Percentiles rank a stretch among this genome's conserved stretches.
Conservation (phyloP, 2,888 invertebrate genomes). For the Nemurella pictetii region DNA sequence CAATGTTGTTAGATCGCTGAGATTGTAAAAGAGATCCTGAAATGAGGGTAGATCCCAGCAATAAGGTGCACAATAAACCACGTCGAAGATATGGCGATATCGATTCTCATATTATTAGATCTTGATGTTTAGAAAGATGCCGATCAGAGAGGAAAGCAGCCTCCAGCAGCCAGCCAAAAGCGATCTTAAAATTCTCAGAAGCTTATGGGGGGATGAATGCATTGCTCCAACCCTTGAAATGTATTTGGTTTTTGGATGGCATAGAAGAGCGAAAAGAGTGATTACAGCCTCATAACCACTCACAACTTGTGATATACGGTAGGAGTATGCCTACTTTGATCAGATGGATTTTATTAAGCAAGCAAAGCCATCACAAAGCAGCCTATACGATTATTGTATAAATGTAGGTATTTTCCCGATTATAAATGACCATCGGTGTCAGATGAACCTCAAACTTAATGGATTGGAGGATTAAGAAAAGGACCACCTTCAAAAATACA, state of each 20-base stretch:
- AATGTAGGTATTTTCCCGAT: neutral
- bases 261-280: constrained; percentile 9
- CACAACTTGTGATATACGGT: neutral
- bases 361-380: neutral
- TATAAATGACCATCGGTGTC: neutral
- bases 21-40: neutral
- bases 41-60: constrained; percentile 2
- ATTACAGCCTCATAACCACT: constrained; percentile 9
- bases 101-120: constrained; percentile 23
- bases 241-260: constrained; percentile 20
- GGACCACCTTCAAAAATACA: constrained; percentile 9
- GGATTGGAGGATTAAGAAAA: constrained; percentile 13
- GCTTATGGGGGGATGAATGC: neutral
- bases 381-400: neutral
- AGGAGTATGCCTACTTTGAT: neutral
- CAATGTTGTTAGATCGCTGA: constrained; percentile 8
- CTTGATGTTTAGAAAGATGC: constrained; percentile 1
- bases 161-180: too few relatives aligned
- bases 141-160: neutral
- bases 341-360: neutral
- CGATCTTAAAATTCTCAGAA: neutral
- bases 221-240: constrained; percentile 15
- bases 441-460: neutral
- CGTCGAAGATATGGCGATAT: neutral
- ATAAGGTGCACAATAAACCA: constrained; percentile 1